A percentile compares a stretch with the other conserved stretches of the same genome.
phyloP scores from a whole-genome alignment of 1,140 invertebrate genomes.

The Drosophila auraria region DNA sequence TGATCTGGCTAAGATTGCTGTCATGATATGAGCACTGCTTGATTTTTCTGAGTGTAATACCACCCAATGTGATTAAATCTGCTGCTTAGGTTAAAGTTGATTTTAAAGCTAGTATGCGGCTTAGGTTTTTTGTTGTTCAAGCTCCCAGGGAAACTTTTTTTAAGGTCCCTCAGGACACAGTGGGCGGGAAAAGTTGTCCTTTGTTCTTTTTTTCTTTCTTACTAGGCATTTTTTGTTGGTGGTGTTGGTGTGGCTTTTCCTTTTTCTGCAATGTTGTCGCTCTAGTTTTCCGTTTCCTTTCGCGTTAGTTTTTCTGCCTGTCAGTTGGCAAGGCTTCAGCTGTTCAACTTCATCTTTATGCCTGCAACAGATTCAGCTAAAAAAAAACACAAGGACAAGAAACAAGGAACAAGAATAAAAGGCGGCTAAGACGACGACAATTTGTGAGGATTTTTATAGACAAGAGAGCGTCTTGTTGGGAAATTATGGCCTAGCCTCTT shows the following conservation, averaged over 20 bases:
- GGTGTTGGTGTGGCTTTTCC: neutral
- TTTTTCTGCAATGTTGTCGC: constrained; percentile 23
- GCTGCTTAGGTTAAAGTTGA: neutral
- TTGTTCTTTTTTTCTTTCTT: constrained; percentile 11
- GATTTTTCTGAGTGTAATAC: neutral
- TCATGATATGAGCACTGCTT: too few relatives aligned
- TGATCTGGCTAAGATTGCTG: neutral
- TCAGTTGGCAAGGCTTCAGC: constrained; percentile 5
- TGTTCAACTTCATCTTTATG: constrained; percentile 19
- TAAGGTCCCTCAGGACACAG: constrained; percentile 1
- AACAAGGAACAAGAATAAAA: neutral
- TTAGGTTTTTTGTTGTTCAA: neutral
- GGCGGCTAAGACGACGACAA: constrained; percentile 20
- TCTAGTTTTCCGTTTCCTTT: constrained; percentile 41
- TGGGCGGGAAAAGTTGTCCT: constrained; percentile 25
- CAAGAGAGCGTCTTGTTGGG: constrained; percentile 33
- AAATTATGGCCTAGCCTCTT: constrained; percentile 42
- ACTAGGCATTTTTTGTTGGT: neutral
- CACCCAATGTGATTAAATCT: neutral
- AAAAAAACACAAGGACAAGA: neutral
- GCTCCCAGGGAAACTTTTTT: neutral
- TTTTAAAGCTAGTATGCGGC: neutral
- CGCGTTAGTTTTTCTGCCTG: constrained; percentile 14
- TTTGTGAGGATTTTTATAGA: constrained; percentile 43
- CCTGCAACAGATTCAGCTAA: constrained; percentile 31